A percentile compares a stretch with the other conserved stretches of the same genome.
These are phyloP conservation scores for Neodon shergylaensis DNA, from an alignment of 2,113 vertebrate genomes.

Conservation along the genomic window DNA sequence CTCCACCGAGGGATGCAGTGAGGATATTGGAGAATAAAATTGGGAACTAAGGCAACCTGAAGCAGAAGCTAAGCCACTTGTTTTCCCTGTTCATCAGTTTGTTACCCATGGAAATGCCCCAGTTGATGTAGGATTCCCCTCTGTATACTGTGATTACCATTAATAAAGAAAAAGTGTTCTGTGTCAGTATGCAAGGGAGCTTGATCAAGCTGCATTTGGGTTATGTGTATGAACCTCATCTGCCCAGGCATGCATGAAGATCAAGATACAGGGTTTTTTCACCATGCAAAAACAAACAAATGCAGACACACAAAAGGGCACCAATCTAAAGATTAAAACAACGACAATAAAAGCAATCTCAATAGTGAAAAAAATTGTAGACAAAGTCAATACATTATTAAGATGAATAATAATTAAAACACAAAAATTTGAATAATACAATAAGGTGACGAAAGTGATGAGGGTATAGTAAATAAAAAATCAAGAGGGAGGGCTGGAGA, in stretches of 20 bases:
- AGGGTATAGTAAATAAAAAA: background rate
- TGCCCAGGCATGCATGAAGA: too few species aligned
- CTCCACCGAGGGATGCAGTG: background rate
- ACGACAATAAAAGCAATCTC: background rate
- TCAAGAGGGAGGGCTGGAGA: too few species aligned
- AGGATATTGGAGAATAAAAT: background rate
- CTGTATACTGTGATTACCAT: too few species aligned
- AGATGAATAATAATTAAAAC: background rate
- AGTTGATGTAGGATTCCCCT: too few species aligned
- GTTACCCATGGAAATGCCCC: background rate
- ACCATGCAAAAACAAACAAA: too few species aligned
- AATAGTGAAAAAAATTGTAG: background rate
- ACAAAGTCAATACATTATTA: background rate
- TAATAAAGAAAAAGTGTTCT: too few species aligned
- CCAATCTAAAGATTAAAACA: background rate
- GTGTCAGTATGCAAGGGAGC: too few species aligned
- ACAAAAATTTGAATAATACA: background rate
- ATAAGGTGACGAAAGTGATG: background rate
- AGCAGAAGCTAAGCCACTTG: background rate
- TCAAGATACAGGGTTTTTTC: too few species aligned
- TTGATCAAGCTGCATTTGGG: too few species aligned
- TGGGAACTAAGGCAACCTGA: background rate
- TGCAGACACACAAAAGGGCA: background rate
- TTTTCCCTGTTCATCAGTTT: background rate
- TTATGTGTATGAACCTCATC: too few species aligned